Evolutionary conservation across 64 coral and sea anemone species (phyloP).

Genomic region (Stichodactyla mertensii): DNA sequence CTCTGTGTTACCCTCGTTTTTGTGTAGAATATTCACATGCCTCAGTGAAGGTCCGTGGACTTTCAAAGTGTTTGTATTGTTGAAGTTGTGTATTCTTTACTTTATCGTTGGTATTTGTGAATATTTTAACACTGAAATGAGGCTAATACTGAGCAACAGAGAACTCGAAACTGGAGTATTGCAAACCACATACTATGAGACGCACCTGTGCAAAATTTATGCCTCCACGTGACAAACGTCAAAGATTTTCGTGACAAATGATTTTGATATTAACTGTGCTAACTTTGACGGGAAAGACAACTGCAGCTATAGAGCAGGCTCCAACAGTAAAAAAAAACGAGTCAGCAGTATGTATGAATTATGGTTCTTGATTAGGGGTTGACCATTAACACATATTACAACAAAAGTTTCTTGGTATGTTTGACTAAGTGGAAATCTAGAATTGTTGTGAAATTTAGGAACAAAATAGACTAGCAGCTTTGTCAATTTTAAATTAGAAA

Average conservation of each 20-base stretch:
- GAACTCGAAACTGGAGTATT: no score
- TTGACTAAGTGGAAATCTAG: not conserved
- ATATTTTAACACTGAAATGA: no score
- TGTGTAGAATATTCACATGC: no score
- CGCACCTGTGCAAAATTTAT: not conserved
- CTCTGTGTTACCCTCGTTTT: no score
- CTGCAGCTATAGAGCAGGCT: not conserved
- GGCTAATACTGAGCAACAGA: no score
- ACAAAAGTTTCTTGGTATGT: not conserved
- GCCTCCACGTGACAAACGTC: not conserved
- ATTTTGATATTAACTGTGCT: not conserved
- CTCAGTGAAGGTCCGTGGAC: no score
- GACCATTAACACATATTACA: not conserved
- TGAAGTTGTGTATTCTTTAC: no score
- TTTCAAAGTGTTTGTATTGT: no score
- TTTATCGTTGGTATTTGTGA: no score
- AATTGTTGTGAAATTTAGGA: not conserved
- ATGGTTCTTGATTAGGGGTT: not conserved
- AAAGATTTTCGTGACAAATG: not conserved
- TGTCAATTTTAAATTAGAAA: conserved; percentile 1
- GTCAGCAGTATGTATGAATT: not conserved
- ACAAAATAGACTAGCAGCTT: not conserved
- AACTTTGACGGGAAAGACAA: conserved; percentile 6
- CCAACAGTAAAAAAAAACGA: not conserved
- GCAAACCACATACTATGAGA: no score